A percentile compares a stretch with the other conserved stretches of the same genome.
phyloP scores from a whole-genome alignment of 92 coral and sea anemone genomes.

The Virgularia gustaviana region DNA sequence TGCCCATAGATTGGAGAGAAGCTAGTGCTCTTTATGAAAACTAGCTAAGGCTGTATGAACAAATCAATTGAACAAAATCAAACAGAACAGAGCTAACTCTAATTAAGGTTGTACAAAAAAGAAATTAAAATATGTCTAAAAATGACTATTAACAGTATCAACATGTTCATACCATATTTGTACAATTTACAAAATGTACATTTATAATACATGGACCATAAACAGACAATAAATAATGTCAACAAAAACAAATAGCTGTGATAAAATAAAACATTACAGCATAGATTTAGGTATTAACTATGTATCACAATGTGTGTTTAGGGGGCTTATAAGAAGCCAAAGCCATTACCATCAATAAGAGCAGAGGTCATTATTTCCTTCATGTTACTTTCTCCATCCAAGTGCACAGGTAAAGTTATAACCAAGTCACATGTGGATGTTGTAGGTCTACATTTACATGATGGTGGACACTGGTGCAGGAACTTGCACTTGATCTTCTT shows the following conservation, averaged over 20 bases:
- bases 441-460: slow-evolving; percentile 31
- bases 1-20: not conserved
- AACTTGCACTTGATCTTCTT: slow-evolving; percentile 29
- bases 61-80: slow-evolving; percentile 13
- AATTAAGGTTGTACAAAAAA: too few relatives aligned
- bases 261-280: not conserved
- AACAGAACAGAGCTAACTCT: too few relatives aligned
- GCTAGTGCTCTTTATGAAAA: not conserved
- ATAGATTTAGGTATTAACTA: not conserved
- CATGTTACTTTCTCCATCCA: not conserved
- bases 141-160: too few relatives aligned
- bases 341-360: not conserved
- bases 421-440: slow-evolving; percentile 35
- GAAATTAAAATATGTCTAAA: too few relatives aligned
- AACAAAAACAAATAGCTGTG: not conserved
- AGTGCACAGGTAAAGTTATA: slow-evolving; percentile 27
- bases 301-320: too few relatives aligned
- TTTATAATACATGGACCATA: not conserved
- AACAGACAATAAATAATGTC: not conserved
- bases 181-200: too few relatives aligned
- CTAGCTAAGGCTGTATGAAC: not conserved
- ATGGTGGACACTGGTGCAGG: slow-evolving; percentile 24
- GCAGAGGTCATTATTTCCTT: not conserved
- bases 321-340: not conserved
- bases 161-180: too few relatives aligned